Conservation (phyloP, 2,888 invertebrate species). For the Ceratothoa steindachneri region DNA sequence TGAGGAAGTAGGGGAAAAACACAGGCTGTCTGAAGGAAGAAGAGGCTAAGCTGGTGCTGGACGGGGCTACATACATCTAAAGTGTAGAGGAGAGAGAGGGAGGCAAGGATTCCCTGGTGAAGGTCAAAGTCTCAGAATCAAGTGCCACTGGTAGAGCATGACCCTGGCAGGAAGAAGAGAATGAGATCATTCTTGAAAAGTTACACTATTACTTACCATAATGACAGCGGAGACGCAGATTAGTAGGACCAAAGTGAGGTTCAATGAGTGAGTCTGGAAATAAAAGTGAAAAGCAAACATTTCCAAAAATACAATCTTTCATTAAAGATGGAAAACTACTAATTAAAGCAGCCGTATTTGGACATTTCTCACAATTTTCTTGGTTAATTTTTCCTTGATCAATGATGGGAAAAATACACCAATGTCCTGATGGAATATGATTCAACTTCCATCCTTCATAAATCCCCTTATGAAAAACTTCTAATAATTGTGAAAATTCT, state of each 20-base stretch:
- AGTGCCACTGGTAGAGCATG: too few species aligned
- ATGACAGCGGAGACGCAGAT: conserved; percentile 29
- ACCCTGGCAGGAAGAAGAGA: too few species aligned
- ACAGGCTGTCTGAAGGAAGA: too few species aligned
- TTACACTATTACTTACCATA: conserved; percentile 23
- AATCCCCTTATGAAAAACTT: conserved; percentile 16
- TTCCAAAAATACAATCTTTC: conserved; percentile 38
- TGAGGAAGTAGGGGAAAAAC: too few species aligned
- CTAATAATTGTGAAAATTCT: conserved; percentile 24
- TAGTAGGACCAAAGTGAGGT: conserved; percentile 30
- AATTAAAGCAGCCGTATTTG: conserved; percentile 21
- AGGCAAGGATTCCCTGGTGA: too few species aligned
- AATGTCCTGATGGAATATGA: conserved; percentile 23
- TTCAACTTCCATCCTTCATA: conserved; percentile 31
- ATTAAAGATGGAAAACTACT: conserved; percentile 25
- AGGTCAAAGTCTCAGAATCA: too few species aligned
- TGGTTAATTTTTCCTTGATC: conserved; percentile 22
- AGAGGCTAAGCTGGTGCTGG: too few species aligned
- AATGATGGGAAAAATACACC: conserved; percentile 37
- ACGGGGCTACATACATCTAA: too few species aligned
- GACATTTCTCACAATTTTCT: conserved; percentile 20
- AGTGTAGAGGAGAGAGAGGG: too few species aligned
- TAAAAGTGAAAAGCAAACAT: conserved; percentile 26
- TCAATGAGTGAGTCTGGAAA: conserved; percentile 32
- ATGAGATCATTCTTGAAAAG: too few species aligned